phyloP scores from a whole-genome alignment of 2,113 vertebrate species.

The Calcarius ornatus region DNA sequence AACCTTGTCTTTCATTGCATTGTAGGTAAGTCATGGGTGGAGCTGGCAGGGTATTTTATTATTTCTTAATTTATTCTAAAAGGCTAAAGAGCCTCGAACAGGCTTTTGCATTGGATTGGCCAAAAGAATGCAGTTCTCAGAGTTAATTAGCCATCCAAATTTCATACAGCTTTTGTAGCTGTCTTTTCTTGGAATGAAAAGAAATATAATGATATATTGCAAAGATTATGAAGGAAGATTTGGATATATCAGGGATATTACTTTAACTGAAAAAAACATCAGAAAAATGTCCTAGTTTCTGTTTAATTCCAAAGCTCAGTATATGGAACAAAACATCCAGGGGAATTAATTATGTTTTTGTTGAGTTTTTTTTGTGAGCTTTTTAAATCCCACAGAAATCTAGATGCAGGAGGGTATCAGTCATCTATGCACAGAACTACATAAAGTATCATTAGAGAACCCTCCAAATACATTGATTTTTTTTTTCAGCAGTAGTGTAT shows the following conservation, averaged over 20 bases:
- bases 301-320: constrained; percentile 18
- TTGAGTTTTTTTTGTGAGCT: background rate
- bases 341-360: constrained; percentile 56
- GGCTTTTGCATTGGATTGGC: background rate
- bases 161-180: background rate
- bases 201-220: constrained; percentile 1
- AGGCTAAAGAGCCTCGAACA: background rate
- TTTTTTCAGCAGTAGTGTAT: background rate
- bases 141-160: constrained; percentile 14
- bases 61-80: background rate
- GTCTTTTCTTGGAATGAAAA: background rate
- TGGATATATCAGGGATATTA: constrained; percentile 20
- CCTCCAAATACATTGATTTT: constrained; percentile 14
- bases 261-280: constrained; percentile 19
- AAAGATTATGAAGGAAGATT: constrained; percentile 38
- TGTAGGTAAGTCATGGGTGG: background rate
- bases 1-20: background rate
- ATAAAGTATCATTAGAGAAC: constrained; percentile 24
- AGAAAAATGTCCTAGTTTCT: constrained; percentile 51
- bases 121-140: background rate
- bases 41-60: background rate
- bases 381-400: constrained; percentile 39
- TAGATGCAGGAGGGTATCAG: background rate
- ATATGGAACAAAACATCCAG: constrained; percentile 46
- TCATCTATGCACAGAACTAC: constrained; percentile 19